These are phyloP conservation scores for Drosophila limbata DNA, from an alignment of 2,888 invertebrate species.

Conservation along the genomic window DNA sequence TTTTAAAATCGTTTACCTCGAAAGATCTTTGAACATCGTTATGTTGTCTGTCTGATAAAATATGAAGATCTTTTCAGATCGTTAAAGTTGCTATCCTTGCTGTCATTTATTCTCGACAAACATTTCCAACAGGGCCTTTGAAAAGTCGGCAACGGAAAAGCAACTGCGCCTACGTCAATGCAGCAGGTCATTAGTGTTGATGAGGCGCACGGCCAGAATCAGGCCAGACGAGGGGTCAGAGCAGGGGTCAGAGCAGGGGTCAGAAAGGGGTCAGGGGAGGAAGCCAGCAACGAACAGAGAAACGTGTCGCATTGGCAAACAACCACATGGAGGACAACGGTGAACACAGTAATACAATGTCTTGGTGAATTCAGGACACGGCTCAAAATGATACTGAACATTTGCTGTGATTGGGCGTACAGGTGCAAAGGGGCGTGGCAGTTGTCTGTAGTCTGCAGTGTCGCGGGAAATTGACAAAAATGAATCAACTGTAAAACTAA, in stretches of 20 bases:
- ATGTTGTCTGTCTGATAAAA: neutral
- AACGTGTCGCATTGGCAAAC: constrained; percentile 36
- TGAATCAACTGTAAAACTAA: constrained; percentile 52
- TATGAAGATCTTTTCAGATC: neutral
- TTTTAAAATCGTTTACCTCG: neutral
- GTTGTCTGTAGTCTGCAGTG: constrained; percentile 28
- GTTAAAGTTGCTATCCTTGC: neutral
- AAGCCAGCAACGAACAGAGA: neutral
- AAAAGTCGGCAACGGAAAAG: constrained; percentile 8
- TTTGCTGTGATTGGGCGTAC: constrained; percentile 15
- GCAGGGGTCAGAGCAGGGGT: neutral
- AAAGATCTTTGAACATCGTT: neutral
- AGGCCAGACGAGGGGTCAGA: constrained; percentile 16
- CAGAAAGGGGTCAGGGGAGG: constrained; percentile 11
- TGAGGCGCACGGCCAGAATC: constrained; percentile 54
- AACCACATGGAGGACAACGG: constrained; percentile 25
- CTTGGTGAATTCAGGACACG: constrained; percentile 27
- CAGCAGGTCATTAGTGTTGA: constrained; percentile 76
- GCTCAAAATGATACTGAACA: constrained; percentile 50
- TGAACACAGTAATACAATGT: constrained; percentile 42
- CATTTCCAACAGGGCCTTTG: constrained; percentile 37
- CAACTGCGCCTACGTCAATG: constrained; percentile 37
- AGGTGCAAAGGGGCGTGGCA: constrained; percentile 2
- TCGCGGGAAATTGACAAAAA: constrained; percentile 61
- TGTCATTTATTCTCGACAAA: neutral